Conservation (phyloP, 1,140 invertebrate genomes). For the Drosophila willistoni region DNA sequence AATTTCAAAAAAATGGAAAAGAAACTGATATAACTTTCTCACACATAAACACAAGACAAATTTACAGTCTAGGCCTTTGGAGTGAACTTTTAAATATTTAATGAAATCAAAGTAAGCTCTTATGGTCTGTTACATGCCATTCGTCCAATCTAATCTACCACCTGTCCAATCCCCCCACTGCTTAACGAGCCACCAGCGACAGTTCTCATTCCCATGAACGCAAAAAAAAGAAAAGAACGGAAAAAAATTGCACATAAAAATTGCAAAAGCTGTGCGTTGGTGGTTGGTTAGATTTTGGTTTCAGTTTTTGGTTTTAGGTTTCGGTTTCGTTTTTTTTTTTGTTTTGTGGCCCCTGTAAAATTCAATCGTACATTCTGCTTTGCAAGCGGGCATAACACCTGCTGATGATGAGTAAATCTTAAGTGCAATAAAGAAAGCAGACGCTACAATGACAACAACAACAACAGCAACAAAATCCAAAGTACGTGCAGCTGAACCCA, state of each 20-base stretch:
- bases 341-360: slow-evolving; percentile 51
- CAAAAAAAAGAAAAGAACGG: background rate
- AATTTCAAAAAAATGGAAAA: background rate
- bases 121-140: slow-evolving; percentile 1
- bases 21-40: background rate
- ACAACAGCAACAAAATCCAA: slow-evolving; percentile 65
- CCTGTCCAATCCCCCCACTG: slow-evolving; percentile 24
- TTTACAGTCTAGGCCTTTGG: background rate
- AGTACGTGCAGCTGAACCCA: slow-evolving; percentile 76
- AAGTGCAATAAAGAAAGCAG: slow-evolving; percentile 78
- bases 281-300: slow-evolving; percentile 23
- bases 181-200: slow-evolving; percentile 77
- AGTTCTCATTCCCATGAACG: slow-evolving; percentile 38
- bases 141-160: background rate
- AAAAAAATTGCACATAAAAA: slow-evolving; percentile 78
- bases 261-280: slow-evolving; percentile 60
- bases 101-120: slow-evolving; percentile 10
- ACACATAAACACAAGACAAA: background rate
- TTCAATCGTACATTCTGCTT: slow-evolving; percentile 70
- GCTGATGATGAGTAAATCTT: slow-evolving; percentile 82
- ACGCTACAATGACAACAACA: slow-evolving; percentile 34
- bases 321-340: background rate
- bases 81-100: background rate
- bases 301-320: background rate
- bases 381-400: slow-evolving; percentile 67